These are phyloP conservation scores for Pungitius pungitius DNA, from an alignment of 2,113 vertebrate genomes.

Conservation along the genomic window DNA sequence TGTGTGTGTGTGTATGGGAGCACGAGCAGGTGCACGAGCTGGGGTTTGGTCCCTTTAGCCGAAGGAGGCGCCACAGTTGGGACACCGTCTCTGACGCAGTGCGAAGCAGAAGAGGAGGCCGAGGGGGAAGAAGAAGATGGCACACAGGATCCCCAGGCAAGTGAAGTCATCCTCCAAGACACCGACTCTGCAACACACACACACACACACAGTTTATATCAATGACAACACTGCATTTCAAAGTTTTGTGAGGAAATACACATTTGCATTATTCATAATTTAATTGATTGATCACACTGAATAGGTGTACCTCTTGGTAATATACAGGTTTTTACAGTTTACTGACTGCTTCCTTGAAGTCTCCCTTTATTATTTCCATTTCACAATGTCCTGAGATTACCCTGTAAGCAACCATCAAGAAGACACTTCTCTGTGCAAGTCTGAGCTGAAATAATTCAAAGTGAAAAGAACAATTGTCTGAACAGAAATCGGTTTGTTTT, in stretches of 20 bases:
- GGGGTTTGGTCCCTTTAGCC: conserved; percentile 85
- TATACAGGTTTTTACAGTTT: neutral
- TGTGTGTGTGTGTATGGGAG: neutral
- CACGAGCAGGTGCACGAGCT: conserved; percentile 12
- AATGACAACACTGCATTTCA: too few species aligned
- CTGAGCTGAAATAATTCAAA: neutral
- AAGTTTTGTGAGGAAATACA: too few species aligned
- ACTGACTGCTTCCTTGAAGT: neutral
- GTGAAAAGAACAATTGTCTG: neutral
- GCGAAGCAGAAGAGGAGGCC: conserved; percentile 97
- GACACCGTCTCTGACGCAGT: conserved; percentile 94
- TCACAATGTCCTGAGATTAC: neutral
- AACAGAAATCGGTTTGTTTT: neutral
- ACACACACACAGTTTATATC: neutral
- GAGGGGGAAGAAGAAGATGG: conserved; percentile 96
- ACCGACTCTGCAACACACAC: conserved; percentile 85
- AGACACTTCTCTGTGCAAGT: neutral
- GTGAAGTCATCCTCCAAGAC: conserved; percentile 98
- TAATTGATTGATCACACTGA: neutral
- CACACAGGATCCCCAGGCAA: conserved; percentile 93
- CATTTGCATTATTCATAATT: too few species aligned
- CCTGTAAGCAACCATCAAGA: neutral
- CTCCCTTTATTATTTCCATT: neutral
- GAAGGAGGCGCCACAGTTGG: conserved; percentile 96
- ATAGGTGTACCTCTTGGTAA: neutral